These are phyloP conservation scores for Tiliqua scincoides DNA, from an alignment of 2,113 vertebrate genomes.

Conservation along the genomic window DNA sequence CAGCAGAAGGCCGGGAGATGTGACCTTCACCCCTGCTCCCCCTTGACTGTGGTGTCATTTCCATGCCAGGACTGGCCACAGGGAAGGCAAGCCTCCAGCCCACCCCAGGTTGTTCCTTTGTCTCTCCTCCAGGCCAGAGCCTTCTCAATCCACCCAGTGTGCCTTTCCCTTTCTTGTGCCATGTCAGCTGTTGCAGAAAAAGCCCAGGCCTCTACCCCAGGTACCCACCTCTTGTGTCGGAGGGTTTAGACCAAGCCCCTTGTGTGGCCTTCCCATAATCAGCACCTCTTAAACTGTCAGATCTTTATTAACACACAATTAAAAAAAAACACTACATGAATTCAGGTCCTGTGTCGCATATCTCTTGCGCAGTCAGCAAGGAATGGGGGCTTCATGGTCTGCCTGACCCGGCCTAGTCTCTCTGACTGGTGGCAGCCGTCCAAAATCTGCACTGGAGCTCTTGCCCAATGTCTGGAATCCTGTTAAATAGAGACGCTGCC, in stretches of 20 bases:
- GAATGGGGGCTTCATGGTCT: not conserved
- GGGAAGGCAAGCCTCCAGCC: not conserved
- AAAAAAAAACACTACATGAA: not conserved
- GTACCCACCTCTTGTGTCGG: not conserved
- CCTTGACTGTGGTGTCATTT: not conserved
- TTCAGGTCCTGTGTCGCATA: not conserved
- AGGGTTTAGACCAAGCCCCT: not conserved
- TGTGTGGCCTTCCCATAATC: not conserved
- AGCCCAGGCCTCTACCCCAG: not conserved
- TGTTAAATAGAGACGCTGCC: not conserved
- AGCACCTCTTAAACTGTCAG: not conserved
- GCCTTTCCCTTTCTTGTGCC: not conserved
- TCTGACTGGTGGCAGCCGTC: not conserved
- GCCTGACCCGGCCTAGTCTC: not conserved
- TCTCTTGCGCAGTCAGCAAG: not conserved
- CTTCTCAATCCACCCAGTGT: not conserved
- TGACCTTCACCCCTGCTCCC: rapidly evolving
- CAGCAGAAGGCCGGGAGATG: not conserved
- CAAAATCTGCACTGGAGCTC: not conserved
- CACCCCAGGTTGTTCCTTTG: not conserved
- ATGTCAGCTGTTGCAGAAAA: not conserved
- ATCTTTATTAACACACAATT: not conserved
- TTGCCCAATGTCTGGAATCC: not conserved
- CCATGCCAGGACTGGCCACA: not conserved
- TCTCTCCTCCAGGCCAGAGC: not conserved